Evolutionary conservation across 2,113 vertebrate species (phyloP).

Genomic region (Chrysemys picta): DNA sequence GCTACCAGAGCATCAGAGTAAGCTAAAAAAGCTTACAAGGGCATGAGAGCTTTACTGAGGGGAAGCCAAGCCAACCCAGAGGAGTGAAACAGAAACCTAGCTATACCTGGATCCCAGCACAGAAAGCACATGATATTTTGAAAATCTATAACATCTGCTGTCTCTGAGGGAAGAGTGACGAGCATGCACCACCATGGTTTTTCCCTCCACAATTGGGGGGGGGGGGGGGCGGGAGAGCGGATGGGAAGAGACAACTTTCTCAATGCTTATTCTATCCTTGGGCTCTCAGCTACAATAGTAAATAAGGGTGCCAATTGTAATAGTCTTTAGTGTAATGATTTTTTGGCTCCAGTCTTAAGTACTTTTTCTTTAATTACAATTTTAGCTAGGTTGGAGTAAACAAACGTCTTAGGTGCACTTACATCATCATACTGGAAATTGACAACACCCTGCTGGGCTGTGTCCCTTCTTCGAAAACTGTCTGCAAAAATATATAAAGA

Average conservation of each 20-base stretch:
- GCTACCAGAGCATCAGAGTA: not conserved
- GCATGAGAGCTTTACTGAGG: not conserved
- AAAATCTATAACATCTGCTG: not conserved
- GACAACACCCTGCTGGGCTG: slow-evolving; percentile 84
- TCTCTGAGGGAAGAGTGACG: not conserved
- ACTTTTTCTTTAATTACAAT: not conserved
- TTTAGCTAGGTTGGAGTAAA: not conserved
- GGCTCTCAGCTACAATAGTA: not conserved
- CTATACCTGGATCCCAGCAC: not conserved
- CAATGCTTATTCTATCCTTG: not conserved
- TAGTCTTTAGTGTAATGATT: not conserved
- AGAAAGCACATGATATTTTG: not conserved
- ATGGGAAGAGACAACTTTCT: not conserved
- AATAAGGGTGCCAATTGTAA: not conserved
- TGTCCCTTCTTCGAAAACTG: slow-evolving; percentile 89
- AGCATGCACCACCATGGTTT: not conserved
- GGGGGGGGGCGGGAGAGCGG: not conserved
- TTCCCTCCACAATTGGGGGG: not conserved
- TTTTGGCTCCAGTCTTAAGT: not conserved
- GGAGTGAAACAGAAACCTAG: not conserved
- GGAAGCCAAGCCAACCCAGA: not conserved
- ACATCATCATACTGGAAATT: slow-evolving; percentile 95
- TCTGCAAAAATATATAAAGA: slow-evolving; percentile 79
- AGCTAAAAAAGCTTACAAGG: not conserved
- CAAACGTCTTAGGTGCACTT: slow-evolving; percentile 70